Evolutionary conservation across 2,113 vertebrate species (phyloP).

Genomic region (Grantiella picta): DNA sequence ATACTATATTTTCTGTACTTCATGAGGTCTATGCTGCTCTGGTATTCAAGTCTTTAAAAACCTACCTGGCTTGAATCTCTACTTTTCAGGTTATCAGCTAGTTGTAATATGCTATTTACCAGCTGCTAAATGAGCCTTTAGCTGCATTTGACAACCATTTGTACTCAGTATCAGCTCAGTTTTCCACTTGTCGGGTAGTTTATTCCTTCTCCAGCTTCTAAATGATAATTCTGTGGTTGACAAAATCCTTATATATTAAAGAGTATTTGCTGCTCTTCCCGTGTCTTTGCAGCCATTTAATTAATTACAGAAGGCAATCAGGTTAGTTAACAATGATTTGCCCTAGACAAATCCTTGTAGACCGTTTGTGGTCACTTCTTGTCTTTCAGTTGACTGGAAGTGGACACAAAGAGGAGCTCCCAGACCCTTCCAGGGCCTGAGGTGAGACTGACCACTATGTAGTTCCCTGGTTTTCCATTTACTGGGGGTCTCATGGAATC

Average conservation of each 20-base stretch:
- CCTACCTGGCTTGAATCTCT: neutral
- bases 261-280: neutral
- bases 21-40: neutral
- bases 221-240: neutral
- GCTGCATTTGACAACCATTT: neutral
- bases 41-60: neutral
- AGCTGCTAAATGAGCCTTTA: neutral
- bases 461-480: neutral
- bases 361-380: neutral
- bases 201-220: neutral
- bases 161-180: neutral
- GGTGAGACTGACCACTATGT: neutral
- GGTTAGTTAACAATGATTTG: neutral
- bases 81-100: neutral
- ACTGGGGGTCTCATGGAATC: rapidly evolving
- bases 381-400: neutral
- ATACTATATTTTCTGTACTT: neutral
- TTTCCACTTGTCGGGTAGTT: neutral
- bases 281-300: neutral
- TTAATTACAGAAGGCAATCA: neutral
- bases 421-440: neutral
- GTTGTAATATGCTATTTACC: neutral
- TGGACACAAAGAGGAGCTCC: neutral
- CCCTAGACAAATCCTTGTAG: neutral
- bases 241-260: neutral